These are phyloP conservation scores for Drosophila colorata DNA, from an alignment of 2,888 invertebrate species.

Conservation along the genomic window DNA sequence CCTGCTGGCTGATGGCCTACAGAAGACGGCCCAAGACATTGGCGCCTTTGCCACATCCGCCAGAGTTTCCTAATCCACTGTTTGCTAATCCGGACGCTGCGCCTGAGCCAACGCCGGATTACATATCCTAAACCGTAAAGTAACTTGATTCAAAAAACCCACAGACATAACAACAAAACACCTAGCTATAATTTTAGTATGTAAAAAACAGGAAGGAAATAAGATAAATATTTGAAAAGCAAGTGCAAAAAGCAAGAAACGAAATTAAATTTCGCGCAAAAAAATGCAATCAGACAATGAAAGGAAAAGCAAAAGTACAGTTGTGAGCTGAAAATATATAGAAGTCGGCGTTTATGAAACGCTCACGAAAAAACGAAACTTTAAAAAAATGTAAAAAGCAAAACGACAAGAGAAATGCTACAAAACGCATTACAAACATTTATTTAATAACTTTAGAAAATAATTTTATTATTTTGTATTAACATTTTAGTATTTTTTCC, in stretches of 20 bases:
- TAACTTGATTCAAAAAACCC: constrained; percentile 37
- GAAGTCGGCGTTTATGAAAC: constrained; percentile 56
- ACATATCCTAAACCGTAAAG: constrained; percentile 86
- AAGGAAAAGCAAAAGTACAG: constrained; percentile 74
- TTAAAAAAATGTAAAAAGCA: constrained; percentile 52
- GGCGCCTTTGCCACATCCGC: constrained; percentile 96
- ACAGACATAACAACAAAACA: constrained; percentile 35
- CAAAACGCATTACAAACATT: constrained; percentile 40
- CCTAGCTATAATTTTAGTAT: constrained; percentile 69
- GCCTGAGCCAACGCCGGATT: constrained; percentile 93
- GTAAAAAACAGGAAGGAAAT: constrained; percentile 29
- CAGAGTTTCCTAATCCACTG: constrained; percentile 97
- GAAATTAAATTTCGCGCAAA: constrained; percentile 61
- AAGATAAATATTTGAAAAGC: constrained; percentile 73
- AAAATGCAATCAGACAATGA: constrained; percentile 32
- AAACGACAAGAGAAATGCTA: constrained; percentile 29
- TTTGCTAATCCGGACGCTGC: constrained; percentile 93
- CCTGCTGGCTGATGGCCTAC: constrained; percentile 98
- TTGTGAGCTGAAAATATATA: constrained; percentile 67
- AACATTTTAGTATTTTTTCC: constrained; percentile 63
- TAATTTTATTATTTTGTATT: constrained; percentile 73
- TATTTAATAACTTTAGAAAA: constrained; percentile 69
- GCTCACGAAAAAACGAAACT: constrained; percentile 31
- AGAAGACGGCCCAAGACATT: constrained; percentile 93
- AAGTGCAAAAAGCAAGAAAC: constrained; percentile 80